These are phyloP conservation scores for Papilio elwesi DNA, from an alignment of 2,888 invertebrate genomes.

Conservation along the genomic window DNA sequence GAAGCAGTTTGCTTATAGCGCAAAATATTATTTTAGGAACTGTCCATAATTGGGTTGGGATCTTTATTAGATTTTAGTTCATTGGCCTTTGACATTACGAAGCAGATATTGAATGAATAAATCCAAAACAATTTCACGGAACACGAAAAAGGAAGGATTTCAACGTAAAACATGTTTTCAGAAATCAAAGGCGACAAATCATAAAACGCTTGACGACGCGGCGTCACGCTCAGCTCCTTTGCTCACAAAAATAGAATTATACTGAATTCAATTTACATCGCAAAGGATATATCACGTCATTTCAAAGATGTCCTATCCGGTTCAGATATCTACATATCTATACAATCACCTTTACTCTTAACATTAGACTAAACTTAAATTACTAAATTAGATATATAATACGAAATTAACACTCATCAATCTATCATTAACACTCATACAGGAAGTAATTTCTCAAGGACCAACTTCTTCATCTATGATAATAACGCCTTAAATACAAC, in stretches of 20 bases:
- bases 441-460: too few relatives aligned
- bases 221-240: constrained; percentile 14
- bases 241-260: constrained; percentile 33
- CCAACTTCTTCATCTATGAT: too few relatives aligned
- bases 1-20: too few relatives aligned
- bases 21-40: too few relatives aligned
- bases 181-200: constrained; percentile 26
- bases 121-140: constrained; percentile 18
- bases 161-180: constrained; percentile 10
- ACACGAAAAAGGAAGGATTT: constrained; percentile 7
- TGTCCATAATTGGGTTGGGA: not conserved
- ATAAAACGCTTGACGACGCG: constrained; percentile 18
- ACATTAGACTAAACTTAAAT: not conserved
- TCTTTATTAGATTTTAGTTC: not conserved
- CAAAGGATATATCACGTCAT: constrained; percentile 2
- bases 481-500: too few relatives aligned
- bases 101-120: constrained; percentile 20
- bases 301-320: constrained; percentile 5
- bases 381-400: too few relatives aligned
- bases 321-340: not conserved
- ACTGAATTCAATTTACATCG: constrained; percentile 21
- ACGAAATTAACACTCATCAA: too few relatives aligned
- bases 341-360: not conserved
- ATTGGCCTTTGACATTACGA: not conserved
- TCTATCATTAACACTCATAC: too few relatives aligned